These are phyloP conservation scores for Acanthosoma haemorrhoidale DNA, from an alignment of 2,888 invertebrate genomes.

Conservation along the genomic window DNA sequence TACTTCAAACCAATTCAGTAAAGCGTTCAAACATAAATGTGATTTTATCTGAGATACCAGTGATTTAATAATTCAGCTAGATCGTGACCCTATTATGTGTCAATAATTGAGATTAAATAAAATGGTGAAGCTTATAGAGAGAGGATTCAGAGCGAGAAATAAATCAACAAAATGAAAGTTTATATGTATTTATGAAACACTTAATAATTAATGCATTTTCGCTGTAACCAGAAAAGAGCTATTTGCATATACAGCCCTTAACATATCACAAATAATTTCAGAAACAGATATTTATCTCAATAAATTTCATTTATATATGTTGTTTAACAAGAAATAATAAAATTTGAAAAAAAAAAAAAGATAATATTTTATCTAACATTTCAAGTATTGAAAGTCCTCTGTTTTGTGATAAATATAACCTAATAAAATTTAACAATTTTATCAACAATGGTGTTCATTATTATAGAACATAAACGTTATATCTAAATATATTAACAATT, in stretches of 20 bases:
- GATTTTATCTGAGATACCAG: too few species aligned
- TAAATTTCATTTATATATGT: background rate
- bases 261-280: conserved; percentile 22
- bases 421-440: background rate
- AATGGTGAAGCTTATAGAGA: too few species aligned
- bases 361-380: background rate
- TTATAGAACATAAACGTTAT: background rate
- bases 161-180: background rate
- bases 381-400: background rate
- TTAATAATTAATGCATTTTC: conserved; percentile 20
- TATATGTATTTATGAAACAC: conserved; percentile 19
- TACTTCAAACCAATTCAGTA: too few species aligned
- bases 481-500: background rate
- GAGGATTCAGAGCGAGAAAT: background rate
- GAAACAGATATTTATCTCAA: background rate
- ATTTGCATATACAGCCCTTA: background rate
- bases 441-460: background rate
- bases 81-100: too few species aligned
- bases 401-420: background rate
- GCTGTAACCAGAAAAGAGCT: conserved; percentile 13
- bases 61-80: too few species aligned
- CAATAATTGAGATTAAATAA: too few species aligned
- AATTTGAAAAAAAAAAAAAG: background rate
- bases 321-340: background rate
- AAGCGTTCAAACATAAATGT: too few species aligned